Conservation (phyloP, 2,113 vertebrate species). For the Crotalus horridus region DNA sequence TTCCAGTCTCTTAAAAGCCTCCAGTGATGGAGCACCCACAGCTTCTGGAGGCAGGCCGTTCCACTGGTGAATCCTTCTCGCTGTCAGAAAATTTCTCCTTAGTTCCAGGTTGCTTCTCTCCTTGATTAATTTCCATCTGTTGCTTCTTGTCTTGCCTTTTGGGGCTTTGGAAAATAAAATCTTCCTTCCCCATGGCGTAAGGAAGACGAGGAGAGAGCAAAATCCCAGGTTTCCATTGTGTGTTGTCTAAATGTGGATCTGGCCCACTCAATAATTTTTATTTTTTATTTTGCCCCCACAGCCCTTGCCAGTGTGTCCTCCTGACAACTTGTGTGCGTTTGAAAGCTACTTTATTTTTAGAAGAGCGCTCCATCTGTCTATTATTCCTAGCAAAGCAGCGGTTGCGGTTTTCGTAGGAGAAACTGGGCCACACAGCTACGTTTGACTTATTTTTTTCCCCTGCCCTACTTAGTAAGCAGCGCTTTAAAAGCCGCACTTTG, state of each 20-base stretch:
- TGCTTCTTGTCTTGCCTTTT: no score
- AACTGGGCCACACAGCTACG: not conserved
- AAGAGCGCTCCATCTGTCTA: slow-evolving; percentile 7
- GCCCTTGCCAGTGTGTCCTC: not conserved
- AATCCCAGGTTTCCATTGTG: not conserved
- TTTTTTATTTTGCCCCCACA: not conserved
- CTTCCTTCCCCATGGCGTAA: not conserved
- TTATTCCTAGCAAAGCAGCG: not conserved
- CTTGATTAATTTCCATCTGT: no score
- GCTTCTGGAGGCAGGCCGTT: no score
- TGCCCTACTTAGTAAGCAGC: no score
- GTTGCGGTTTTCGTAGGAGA: not conserved
- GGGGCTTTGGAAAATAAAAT: no score
- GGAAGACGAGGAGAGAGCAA: not conserved
- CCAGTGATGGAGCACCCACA: no score
- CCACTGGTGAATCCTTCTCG: no score
- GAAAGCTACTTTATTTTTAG: slow-evolving; percentile 19
- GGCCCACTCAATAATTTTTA: not conserved
- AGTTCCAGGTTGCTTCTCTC: no score
- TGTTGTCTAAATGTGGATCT: not conserved
- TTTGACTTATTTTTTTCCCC: not conserved
- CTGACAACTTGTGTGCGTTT: not conserved
- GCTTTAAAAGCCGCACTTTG: not conserved
- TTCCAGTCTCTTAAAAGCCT: no score
- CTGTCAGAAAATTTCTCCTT: no score